Conservation (phyloP, 2,113 vertebrate species). For the Psettodes erumei region DNA sequence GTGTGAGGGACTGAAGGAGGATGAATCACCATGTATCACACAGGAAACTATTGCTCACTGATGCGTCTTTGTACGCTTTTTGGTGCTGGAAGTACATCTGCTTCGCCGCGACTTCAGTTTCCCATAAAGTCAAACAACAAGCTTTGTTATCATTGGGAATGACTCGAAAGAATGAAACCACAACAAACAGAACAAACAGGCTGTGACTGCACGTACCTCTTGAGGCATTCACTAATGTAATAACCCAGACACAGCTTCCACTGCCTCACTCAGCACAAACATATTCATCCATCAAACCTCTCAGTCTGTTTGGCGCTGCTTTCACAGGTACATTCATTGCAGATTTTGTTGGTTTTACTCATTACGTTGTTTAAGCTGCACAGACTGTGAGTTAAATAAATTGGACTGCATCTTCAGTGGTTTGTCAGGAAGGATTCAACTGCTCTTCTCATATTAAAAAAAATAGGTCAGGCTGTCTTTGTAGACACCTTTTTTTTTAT, state of each 20-base stretch:
- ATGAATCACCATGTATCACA: constrained; percentile 33
- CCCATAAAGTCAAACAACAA: constrained; percentile 1
- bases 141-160: constrained; percentile 20
- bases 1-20: constrained; percentile 19
- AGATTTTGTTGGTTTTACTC: constrained; percentile 17
- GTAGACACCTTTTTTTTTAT: constrained; percentile 20
- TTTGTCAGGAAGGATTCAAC: too few species aligned
- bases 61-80: constrained; percentile 27
- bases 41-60: constrained; percentile 10
- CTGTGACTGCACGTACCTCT: not conserved
- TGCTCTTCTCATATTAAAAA: constrained; percentile 20
- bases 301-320: constrained; percentile 5
- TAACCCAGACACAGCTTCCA: constrained; percentile 37
- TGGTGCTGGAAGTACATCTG: not conserved
- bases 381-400: constrained; percentile 13
- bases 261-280: constrained; percentile 49
- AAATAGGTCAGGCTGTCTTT: constrained; percentile 52
- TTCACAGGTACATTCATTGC: constrained; percentile 11
- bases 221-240: constrained; percentile 35
- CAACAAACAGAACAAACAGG: not conserved
- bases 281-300: constrained; percentile 49
- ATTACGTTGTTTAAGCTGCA: constrained; percentile 12
- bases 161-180: constrained; percentile 6
- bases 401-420: constrained; percentile 29
- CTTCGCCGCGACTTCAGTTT: constrained; percentile 7